Base-by-base conservation (phyloP, 2,113 vertebrate genomes). In the Campylomormyrus tamandua region DNA sequence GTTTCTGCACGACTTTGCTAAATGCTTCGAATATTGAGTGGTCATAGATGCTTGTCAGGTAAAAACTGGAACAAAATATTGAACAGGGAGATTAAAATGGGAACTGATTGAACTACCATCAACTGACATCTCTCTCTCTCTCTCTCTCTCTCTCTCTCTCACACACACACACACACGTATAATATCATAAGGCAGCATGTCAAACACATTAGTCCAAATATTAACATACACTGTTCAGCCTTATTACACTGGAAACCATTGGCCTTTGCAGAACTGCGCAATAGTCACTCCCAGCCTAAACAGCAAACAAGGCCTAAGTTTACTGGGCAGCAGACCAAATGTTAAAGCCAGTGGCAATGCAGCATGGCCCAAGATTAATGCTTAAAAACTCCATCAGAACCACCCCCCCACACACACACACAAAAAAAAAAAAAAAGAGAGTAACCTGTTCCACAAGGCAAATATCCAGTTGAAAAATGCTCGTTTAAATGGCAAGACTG, bases 1-100 rank as follows among this genome's bases (percentile, higher is more conserved):
- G 98, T 93, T 99, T 99, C 97, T 99, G 98, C 85, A 99, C 98
- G 93, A 99, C 98, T 96, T 99, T 99, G 96, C 98, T 99, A 96
- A 99, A 99, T 92, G 98, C 98, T 96, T 99, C 98, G 91, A 99
- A 99, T 96, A 99, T 99, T 92, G 98, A 99, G 95, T 99, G 98
- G 95, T 99, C 98, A 92, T 99, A 99, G 95, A 99, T 99, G 95
- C 98, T 99, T 49, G 98, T 99, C 96, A 99, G 96, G 95, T 99
- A 99, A 96, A 99, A 99, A 95, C 98, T 99, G 96, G 90, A 92
- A 91, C 91, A 84, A 70, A 6, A n/a, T 17, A 5, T 24, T 31
- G 83, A 45, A 46, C 53, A 62, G 13, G 31, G 19, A 83, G 85
- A 90, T 91, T 87, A 39, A 62, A 66, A 27, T 9, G 21, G 53